phyloP scores from a whole-genome alignment of 2,888 invertebrate species.

The Synergus itoensis region DNA sequence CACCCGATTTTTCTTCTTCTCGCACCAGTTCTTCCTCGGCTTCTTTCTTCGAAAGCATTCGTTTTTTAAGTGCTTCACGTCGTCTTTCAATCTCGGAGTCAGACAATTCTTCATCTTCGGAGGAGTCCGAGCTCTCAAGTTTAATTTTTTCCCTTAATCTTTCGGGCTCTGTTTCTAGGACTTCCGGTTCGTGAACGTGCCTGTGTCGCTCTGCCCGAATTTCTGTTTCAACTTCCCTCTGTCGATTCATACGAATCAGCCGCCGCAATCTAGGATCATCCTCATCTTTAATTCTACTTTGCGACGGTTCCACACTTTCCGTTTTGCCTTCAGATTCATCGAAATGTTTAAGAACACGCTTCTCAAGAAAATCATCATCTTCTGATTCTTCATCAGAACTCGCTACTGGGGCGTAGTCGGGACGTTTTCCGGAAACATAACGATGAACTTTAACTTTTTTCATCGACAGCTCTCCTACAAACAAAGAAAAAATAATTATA shows the following conservation, averaged over 20 bases:
- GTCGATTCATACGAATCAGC: constrained; percentile 79
- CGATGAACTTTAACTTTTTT: constrained; percentile 99
- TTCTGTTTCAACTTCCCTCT: constrained; percentile 78
- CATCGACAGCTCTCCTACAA: constrained; percentile 96
- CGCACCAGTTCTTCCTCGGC: constrained; percentile 87
- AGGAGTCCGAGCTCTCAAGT: constrained; percentile 74
- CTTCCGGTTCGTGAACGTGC: constrained; percentile 85
- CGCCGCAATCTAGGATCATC: constrained; percentile 91
- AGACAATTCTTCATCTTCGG: constrained; percentile 88
- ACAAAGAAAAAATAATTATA: not conserved
- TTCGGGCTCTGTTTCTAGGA: constrained; percentile 82
- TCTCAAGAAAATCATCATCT: constrained; percentile 91
- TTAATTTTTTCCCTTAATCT: constrained; percentile 79
- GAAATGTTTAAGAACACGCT: constrained; percentile 76
- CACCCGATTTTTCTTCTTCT: constrained; percentile 81
- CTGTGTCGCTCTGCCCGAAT: constrained; percentile 81
- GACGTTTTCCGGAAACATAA: constrained; percentile 98
- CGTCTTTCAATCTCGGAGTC: constrained; percentile 92
- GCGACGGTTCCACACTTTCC: constrained; percentile 71
- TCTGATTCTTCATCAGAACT: constrained; percentile 94
- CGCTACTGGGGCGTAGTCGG: constrained; percentile 94
- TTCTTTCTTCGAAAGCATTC: constrained; percentile 83
- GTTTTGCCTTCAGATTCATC: constrained; percentile 77
- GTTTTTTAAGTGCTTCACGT: constrained; percentile 84
- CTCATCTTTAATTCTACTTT: constrained; percentile 78